Percentiles rank a stretch among this genome's conserved stretches.
Conservation (phyloP, 2,113 vertebrate genomes). For the Asarcornis scutulata region DNA sequence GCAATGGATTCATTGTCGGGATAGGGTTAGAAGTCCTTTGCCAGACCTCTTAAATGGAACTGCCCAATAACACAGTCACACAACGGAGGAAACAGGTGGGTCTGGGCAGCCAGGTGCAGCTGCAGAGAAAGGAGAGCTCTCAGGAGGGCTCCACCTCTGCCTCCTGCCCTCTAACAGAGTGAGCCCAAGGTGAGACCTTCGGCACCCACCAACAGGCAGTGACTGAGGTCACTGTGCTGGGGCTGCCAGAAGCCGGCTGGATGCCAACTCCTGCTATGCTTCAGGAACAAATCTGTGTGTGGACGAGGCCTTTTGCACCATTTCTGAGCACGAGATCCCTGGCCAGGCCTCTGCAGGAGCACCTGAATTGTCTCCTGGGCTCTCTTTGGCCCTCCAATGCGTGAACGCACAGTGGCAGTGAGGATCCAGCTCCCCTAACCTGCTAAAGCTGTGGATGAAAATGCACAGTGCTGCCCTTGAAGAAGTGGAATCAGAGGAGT, state of each 20-base stretch:
- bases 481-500: slow-evolving; percentile 45
- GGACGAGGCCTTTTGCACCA: neutral
- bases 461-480: slow-evolving; percentile 40
- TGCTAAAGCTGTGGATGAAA: slow-evolving; percentile 11
- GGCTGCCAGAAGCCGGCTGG: neutral
- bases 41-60: neutral
- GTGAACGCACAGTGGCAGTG: neutral
- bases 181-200: accelerated
- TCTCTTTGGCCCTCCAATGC: neutral
- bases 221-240: accelerated
- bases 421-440: slow-evolving; percentile 16
- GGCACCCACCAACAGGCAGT: neutral
- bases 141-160: neutral
- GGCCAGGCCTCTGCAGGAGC: accelerated
- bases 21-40: neutral
- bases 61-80: accelerated
- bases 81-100: neutral
- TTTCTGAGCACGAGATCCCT: neutral
- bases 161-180: neutral
- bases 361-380: neutral
- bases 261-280: neutral
- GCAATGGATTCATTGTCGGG: neutral
- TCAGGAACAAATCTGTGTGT: neutral
- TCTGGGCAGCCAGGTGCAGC: accelerated
- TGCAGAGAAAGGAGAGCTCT: neutral